phyloP scores from a whole-genome alignment of 2,113 vertebrate genomes.

The Forbesichthys agassizii region DNA sequence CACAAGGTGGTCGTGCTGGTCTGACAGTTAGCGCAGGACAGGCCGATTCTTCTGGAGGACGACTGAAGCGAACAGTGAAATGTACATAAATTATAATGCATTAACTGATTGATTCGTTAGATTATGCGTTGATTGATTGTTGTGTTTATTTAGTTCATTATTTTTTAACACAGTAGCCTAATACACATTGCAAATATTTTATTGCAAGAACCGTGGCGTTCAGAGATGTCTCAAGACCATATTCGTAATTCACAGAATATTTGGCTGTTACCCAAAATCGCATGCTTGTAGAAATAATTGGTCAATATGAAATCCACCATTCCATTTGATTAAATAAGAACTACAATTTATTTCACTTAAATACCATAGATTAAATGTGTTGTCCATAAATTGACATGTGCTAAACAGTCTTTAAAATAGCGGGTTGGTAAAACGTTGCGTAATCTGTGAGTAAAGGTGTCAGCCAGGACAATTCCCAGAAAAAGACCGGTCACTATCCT shows the following conservation, averaged over 20 bases:
- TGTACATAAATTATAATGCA: background rate
- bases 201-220: background rate
- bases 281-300: too few relatives aligned
- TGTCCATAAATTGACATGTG: background rate
- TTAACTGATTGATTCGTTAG: background rate
- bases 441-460: slow-evolving; percentile 45
- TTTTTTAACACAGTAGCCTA: background rate
- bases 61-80: slow-evolving; percentile 74
- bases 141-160: background rate
- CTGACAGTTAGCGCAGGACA: slow-evolving; percentile 97
- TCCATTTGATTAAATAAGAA: slow-evolving; percentile 19
- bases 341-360: background rate
- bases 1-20: slow-evolving; percentile 96
- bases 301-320: slow-evolving; percentile 8
- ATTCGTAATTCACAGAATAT: slow-evolving; percentile 1
- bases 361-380: background rate
- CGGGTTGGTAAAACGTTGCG: slow-evolving; percentile 38
- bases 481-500: background rate
- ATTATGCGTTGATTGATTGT: too few relatives aligned
- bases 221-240: background rate
- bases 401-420: slow-evolving; percentile 1
- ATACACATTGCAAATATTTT: background rate
- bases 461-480: slow-evolving; percentile 15
- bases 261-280: slow-evolving; percentile 2
- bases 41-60: slow-evolving; percentile 90